Evolutionary conservation across 1,140 invertebrate species (phyloP), one percentile per base, ranked within the genome.

Genomic region (Megalonaias nervosa): DNA sequence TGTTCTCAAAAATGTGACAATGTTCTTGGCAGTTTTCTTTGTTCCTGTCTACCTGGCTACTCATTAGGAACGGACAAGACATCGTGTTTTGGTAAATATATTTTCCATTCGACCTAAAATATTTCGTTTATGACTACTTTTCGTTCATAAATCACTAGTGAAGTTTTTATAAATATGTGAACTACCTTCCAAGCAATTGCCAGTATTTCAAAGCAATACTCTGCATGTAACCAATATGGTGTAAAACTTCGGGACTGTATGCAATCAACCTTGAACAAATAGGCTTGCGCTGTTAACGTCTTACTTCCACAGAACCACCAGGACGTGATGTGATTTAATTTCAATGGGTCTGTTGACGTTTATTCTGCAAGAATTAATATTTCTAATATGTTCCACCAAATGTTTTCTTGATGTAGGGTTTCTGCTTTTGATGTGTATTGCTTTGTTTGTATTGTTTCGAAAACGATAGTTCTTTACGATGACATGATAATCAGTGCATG

Each of bases 51-150:
- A 15, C 1, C 68, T 60, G 68, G 68, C 16, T 60, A 26, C 38
- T 26, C 5, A 2, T 57, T 70, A 60, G 61, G 61, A 6, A 17
- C n/a, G 23, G 68, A 70, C 15, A 21, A n/a, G 14, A 70, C 68
- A 17, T 31, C 68, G 13, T 70, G 68, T 56, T n/a, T 17, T 2
- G 68, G 68, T 70, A 70, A 60, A 21, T 6, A 17, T n/a, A n/a
- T 48, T 16, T 48, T 16, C 19, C n/a, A 23, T 23, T 19, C 4
- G n/a, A 21, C 31, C 31, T 16, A 66, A 4, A 66, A 26, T 19
- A 16, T 14, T 23, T 11, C 16, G n/a, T 26, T 21, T 26, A 66
- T 26, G 64, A 19, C 31, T 66, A 2, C 1, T 16, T 48, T 23
- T 4, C 66, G 6, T 16, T n/a, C 11, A 19, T 56, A 67, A 16